These are phyloP conservation scores for Silurus meridionalis DNA, from an alignment of 2,113 vertebrate genomes.

Conservation along the genomic window DNA sequence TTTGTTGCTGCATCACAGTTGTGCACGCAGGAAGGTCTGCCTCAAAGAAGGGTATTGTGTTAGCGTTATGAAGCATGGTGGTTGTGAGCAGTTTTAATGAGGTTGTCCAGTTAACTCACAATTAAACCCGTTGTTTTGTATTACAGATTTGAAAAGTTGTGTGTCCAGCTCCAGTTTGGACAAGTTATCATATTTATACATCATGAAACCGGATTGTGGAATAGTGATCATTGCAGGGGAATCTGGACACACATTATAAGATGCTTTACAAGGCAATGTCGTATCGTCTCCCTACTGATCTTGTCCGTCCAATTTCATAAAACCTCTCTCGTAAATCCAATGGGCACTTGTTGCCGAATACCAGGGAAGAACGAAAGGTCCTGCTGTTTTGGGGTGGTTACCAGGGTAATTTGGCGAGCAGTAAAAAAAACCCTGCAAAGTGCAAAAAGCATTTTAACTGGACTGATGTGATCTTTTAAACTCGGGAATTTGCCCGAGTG, in stretches of 20 bases:
- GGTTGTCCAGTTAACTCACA: not conserved
- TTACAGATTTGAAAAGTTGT: not conserved
- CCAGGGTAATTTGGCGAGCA: constrained; percentile 38
- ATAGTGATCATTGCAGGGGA: not conserved
- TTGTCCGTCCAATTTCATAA: not conserved
- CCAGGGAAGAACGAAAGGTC: constrained; percentile 20
- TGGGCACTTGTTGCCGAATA: constrained; percentile 12
- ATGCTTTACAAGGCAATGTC: not conserved
- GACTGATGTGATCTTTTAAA: constrained; percentile 18
- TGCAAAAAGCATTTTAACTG: constrained; percentile 33
- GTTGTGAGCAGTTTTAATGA: not conserved
- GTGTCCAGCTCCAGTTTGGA: not conserved
- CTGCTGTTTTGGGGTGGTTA: constrained; percentile 35
- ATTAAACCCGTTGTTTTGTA: not conserved
- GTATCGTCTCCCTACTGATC: not conserved
- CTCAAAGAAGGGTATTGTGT: not conserved
- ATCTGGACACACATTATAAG: not conserved
- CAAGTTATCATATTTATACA: constrained; percentile 2
- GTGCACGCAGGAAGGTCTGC: not conserved
- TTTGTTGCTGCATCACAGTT: not conserved
- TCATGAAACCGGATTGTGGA: not conserved
- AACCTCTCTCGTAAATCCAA: not conserved
- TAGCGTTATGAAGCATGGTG: not conserved
- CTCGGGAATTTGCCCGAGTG: not conserved
- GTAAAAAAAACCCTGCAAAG: constrained; percentile 19